Evolutionary conservation across 2,888 invertebrate species (phyloP), one percentile per base, ranked within the genome.

Genomic region (Agonopterix alstromeriana): DNA sequence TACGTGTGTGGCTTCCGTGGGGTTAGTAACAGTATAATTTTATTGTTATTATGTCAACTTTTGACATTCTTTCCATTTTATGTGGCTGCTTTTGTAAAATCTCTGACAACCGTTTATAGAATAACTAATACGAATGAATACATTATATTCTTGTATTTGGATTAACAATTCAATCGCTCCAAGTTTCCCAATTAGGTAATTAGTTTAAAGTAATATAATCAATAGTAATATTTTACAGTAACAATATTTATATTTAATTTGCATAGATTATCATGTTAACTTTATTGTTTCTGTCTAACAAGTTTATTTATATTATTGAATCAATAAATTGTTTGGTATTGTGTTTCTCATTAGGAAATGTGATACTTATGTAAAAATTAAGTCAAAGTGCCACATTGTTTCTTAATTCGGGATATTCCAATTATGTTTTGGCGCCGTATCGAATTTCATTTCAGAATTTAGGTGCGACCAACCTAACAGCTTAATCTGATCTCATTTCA

Each of bases 21-120:
- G 56, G 65, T 55, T 70, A 61, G 68, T 57, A 70, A 72, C 69
- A 63, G 50, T 48, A 48, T 51, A 38, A 50, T 41, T 45, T 50
- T 43, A 42, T 42, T 42, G 35, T 38, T 36, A 41, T 42, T 36
- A 10, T 47, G 38, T 43, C 42, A 35, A 27, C 42, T 12, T 42
- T 38, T n/a, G 10, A 38, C 10, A 10, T 10, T 38, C 10, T 38
- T 10, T 38, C n/a, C 38, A 38, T 38, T 10, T 38, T 38, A 10
- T 8, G 38, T 11, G 12, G 2, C 10, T 8, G n/a, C 11, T 42
- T 42, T 10, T 42, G 42, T 11, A 12, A 42, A 11, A 42, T 42
- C 42, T 11, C 11, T 1, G 38, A 10, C 5, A 27, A 27, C 27
- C 1, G 27, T 38, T 38, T 38, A 38, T n/a, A 9, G 9, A n/a